Evolutionary conservation across 2,113 vertebrate genomes (phyloP), one percentile per base, ranked within the genome.

Genomic region (Sapajus apella): DNA sequence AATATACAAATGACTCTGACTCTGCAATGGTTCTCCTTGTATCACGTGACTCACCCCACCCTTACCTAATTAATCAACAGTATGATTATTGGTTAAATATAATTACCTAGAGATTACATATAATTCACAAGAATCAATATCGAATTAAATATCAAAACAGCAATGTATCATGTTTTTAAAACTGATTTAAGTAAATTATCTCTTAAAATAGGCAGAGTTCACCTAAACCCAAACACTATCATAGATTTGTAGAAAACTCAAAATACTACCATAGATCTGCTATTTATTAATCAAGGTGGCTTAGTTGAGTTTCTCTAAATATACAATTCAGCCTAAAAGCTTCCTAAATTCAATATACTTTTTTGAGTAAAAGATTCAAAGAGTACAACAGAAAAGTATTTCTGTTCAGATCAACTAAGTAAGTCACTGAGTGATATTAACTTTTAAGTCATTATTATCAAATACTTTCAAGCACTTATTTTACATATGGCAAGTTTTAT

Each of bases 261-360:
- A 50, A 85, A 66, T 80, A 85, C n/a, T 81, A 91, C 11, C 68
- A 73, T 50, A 21, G 21, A 76, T 75, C 75, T 91, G 47, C 27
- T n/a, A 75, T 17, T 77, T 83, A 75, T 66, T 94, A 82, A 94
- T 61, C 23, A 92, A 70, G n/a, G 12, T 64, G 64, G 91, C 13
- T 77, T 83, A 84, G 43, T 84, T 88, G 72, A 88, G 50, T 45
- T 43, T 94, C 21, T 93, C 21, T 80, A 92, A 91, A 83, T 40
- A 88, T 30, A 89, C 3, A 84, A 80, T 55, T 47, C 32, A 83
- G 20, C 1, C 70, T 52, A 50, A 79, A 95, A 82, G 23, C 30
- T 61, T 66, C 25, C 47, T 85, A 90, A 94, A 81, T 86, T 90
- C 86, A 94, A 32, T n/a, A 81, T 32, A 92, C 16, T 58, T 35